Conservation (phyloP, 2,113 vertebrate species). For the Pyxicephalus adspersus region DNA sequence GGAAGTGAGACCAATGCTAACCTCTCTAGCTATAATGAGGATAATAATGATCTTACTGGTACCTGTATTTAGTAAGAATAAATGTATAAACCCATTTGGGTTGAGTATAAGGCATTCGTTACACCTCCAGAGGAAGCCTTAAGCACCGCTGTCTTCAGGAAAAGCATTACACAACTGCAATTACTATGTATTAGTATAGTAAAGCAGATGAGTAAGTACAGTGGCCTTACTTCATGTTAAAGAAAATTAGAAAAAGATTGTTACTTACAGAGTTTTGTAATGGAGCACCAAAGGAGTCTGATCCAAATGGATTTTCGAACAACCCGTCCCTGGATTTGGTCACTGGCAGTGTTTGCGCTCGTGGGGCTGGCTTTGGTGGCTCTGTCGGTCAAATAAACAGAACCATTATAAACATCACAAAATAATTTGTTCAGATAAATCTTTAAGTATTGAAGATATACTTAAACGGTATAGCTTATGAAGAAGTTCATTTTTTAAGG, state of each 20-base stretch:
- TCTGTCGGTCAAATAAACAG: conserved; percentile 64
- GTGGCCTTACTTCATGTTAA: no score
- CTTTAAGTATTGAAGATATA: no score
- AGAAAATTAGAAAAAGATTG: background rate
- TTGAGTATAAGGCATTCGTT: no score
- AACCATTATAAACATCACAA: background rate
- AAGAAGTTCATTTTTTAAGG: no score
- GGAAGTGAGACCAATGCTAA: no score
- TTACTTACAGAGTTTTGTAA: conserved; percentile 72
- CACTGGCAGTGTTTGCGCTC: conserved; percentile 52
- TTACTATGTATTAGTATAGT: background rate
- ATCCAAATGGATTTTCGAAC: conserved; percentile 81
- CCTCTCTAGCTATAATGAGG: no score
- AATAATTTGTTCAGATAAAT: background rate
- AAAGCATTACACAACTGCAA: background rate
- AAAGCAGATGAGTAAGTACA: background rate
- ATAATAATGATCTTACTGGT: no score
- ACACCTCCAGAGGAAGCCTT: background rate
- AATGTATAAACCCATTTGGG: no score
- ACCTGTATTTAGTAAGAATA: no score
- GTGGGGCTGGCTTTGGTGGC: conserved; percentile 68
- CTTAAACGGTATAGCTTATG: no score
- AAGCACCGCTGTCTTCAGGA: background rate
- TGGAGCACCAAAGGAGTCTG: conserved; percentile 69
- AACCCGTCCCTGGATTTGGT: conserved; percentile 63